Conservation (phyloP, 2,888 invertebrate species). For the Drosophila kokeensis region DNA sequence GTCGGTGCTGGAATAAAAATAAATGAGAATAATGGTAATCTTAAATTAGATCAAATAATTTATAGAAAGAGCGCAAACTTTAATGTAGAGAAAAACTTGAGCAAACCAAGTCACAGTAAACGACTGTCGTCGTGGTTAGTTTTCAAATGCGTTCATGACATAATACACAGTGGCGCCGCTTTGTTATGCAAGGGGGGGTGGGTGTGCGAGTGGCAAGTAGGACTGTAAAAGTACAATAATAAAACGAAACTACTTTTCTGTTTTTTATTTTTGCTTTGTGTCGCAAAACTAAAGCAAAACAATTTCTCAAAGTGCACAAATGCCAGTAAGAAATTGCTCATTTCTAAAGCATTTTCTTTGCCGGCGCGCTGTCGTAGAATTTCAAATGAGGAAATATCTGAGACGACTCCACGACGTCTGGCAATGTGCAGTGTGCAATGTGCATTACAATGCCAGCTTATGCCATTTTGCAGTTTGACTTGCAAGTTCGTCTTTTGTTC, state of each 20-base stretch:
- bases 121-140: neutral
- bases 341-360: slow-evolving; percentile 43
- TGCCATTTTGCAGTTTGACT: slow-evolving; percentile 17
- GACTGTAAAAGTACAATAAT: slow-evolving; percentile 42
- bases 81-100: neutral
- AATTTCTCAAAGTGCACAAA: slow-evolving; percentile 33
- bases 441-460: slow-evolving; percentile 47
- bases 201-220: slow-evolving; percentile 1
- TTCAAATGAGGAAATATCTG: slow-evolving; percentile 63
- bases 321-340: slow-evolving; percentile 65
- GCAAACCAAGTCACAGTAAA: slow-evolving; percentile 1
- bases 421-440: slow-evolving; percentile 28
- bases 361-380: slow-evolving; percentile 44
- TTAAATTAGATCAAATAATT: slow-evolving; percentile 15
- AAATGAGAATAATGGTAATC: neutral
- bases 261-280: neutral
- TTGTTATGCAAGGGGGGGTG: slow-evolving; percentile 46
- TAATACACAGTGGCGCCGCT: slow-evolving; percentile 26
- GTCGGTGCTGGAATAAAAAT: slow-evolving; percentile 86
- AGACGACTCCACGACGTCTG: slow-evolving; percentile 54
- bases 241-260: slow-evolving; percentile 31
- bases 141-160: slow-evolving; percentile 28
- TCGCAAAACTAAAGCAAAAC: slow-evolving; percentile 40
- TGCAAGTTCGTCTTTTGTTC: slow-evolving; percentile 27
- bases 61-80: slow-evolving; percentile 1